These are phyloP conservation scores for Pangasius mekongensis DNA, from an alignment of 2,797 vertebrate genomes.

Conservation along the genomic window DNA sequence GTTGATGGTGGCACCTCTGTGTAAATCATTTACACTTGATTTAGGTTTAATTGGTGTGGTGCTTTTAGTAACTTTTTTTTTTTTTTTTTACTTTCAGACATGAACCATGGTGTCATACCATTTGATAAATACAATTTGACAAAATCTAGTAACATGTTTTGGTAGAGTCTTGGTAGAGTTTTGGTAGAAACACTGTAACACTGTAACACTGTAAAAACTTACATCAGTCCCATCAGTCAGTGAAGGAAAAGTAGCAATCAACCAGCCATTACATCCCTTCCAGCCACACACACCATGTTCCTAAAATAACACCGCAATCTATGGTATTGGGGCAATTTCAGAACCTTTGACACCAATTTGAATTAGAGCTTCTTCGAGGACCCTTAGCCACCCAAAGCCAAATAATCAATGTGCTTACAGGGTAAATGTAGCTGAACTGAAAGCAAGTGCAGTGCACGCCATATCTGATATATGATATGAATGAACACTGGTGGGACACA, in stretches of 20 bases:
- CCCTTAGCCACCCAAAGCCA: not conserved
- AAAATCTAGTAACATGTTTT: not conserved
- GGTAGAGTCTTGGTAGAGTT: too few species aligned
- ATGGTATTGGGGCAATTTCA: not conserved
- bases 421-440: not conserved
- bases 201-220: too few species aligned
- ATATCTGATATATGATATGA: not conserved
- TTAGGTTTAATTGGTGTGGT: not conserved
- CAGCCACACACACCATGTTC: not conserved
- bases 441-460: not conserved
- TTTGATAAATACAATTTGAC: not conserved
- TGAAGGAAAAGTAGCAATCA: not conserved
- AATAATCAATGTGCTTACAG: not conserved
- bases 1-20: not conserved
- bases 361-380: not conserved
- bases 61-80: not conserved
- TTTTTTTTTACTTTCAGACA: not conserved
- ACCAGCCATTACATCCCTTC: too few species aligned
- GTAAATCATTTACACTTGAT: not conserved
- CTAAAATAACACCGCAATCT: not conserved
- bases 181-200: not conserved
- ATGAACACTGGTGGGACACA: not conserved
- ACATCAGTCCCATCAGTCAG: not conserved
- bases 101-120: not conserved
- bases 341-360: conserved; percentile 3